Evolutionary conservation across 1,140 invertebrate genomes (phyloP), one percentile per base, ranked within the genome.

Genomic region (Lordiphosa collinella): DNA sequence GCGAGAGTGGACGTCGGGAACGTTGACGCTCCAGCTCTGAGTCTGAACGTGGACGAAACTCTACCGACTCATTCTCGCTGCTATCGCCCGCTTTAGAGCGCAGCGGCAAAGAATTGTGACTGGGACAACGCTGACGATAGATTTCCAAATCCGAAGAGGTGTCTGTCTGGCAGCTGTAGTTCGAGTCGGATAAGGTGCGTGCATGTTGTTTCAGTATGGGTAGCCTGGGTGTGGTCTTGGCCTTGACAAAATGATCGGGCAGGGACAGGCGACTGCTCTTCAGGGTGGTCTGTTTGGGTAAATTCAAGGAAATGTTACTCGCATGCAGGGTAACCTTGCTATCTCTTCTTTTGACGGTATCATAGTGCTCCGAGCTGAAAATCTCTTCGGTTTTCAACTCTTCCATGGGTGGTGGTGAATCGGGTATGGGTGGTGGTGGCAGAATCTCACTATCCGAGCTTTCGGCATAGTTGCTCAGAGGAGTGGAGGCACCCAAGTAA

Each of bases 371-470:
- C n/a, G 88, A 75, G 1, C 86, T 88, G 52, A 89, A 89, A 13
- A 89, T 88, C 51, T 89, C 88, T 38, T 90, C 89, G 2, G 85
- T 88, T 16, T 89, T 88, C 2, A 88, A 47, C 34, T 93, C 92
- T 43, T 93, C 92, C 72, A 93, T 84, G 4, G 94, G 94, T 4
- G 94, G 93, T 1, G 95, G 92, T 1, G 93, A 93, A 10, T 91
- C 92, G 1, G 95, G 95, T 57, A 96, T 93, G 0, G 95, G 94
- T n/a, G 95, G 95, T 4, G 95, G 94, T 1, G 94, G 93, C 7
- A 95, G 91, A 29, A 95, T 90, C 76, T 96, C 95, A 78, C 94
- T 95, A 71, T 96, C 95, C 6, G 94, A 96, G 56, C 94, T 95
- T 75, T 96, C 94, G 55, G 93, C 93, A 53, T 93, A 90, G 66